Percentiles rank a stretch among this genome's conserved stretches.
These are phyloP conservation scores for Naja naja DNA, from an alignment of 2,113 vertebrate species.

Conservation along the genomic window DNA sequence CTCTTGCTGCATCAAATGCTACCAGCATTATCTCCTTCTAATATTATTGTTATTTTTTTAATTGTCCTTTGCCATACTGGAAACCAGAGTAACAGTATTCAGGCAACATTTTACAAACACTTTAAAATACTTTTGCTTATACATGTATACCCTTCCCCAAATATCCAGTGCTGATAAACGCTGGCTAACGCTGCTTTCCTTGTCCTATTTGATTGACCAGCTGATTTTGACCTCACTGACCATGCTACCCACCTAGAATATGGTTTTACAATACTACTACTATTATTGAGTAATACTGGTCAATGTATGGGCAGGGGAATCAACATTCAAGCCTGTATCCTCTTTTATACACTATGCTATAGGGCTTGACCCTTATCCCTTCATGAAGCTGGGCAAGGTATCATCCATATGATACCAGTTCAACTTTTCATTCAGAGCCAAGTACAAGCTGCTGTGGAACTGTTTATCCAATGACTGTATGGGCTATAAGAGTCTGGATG, in stretches of 20 bases:
- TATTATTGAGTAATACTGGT: neutral
- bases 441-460: neutral
- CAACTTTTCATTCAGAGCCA: neutral
- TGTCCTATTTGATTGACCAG: neutral
- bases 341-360: neutral
- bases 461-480: neutral
- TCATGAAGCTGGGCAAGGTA: neutral
- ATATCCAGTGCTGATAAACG: too few species aligned
- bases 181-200: neutral
- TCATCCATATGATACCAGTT: neutral
- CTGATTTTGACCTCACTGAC: neutral
- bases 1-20: neutral
- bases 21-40: neutral
- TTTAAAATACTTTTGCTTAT: neutral
- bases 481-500: neutral
- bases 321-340: neutral
- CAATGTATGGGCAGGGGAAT: neutral
- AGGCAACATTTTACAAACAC: too few species aligned
- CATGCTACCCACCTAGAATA: neutral
- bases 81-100: neutral
- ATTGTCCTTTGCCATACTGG: neutral
- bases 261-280: neutral
- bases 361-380: neutral
- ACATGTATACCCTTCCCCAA: neutral
- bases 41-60: neutral